Conservation (phyloP, 2,888 invertebrate genomes). For the Monopis laevigella region DNA sequence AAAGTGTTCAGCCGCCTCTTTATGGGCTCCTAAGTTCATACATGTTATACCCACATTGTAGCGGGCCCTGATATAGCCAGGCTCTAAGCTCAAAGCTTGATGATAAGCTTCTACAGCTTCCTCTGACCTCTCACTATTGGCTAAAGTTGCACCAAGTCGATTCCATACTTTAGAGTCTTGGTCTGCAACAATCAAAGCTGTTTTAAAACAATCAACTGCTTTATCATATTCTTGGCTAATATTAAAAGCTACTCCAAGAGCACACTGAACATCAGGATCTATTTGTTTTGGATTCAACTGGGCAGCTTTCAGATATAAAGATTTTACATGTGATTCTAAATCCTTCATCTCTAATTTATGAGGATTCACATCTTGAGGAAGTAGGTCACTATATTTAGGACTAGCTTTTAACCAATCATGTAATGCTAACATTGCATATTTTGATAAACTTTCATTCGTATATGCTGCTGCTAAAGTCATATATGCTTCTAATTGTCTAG, state of each 20-base stretch:
- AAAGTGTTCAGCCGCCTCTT: conserved; percentile 96
- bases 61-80: conserved; percentile 95
- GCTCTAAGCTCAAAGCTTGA: conserved; percentile 87
- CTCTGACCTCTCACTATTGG: conserved; percentile 93
- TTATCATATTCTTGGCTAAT: conserved; percentile 94
- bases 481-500: conserved; percentile 82
- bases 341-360: conserved; percentile 51
- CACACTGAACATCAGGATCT: conserved; percentile 93
- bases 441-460: conserved; percentile 95
- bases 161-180: conserved; percentile 95
- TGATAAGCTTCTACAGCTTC: conserved; percentile 97
- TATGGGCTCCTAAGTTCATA: conserved; percentile 94
- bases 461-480: conserved; percentile 94
- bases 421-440: conserved; percentile 86
- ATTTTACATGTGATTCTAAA: conserved; percentile 71
- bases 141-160: conserved; percentile 94
- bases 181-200: conserved; percentile 85
- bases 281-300: conserved; percentile 77
- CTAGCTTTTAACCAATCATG: conserved; percentile 81
- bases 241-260: conserved; percentile 94
- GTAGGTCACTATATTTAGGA: conserved; percentile 82
- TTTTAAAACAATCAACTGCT: conserved; percentile 95
- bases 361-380: conserved; percentile 60
- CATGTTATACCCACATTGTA: conserved; percentile 99
- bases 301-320: conserved; percentile 81